These are phyloP conservation scores for Pseudeuparius sepicola DNA, from an alignment of 2,888 invertebrate species.

Conservation along the genomic window DNA sequence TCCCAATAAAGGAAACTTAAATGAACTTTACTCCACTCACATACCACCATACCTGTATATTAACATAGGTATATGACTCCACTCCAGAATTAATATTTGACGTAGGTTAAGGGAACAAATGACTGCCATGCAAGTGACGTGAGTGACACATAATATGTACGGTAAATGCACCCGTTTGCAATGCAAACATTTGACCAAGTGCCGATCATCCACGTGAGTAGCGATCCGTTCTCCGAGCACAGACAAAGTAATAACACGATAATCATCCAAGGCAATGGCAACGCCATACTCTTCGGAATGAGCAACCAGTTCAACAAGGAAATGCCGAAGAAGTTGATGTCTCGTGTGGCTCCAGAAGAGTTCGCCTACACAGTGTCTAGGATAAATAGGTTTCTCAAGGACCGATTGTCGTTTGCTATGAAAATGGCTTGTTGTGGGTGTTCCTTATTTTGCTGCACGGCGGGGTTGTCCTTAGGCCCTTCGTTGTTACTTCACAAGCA, in stretches of 20 bases:
- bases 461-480: slow-evolving; percentile 28
- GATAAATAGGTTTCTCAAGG: slow-evolving; percentile 25
- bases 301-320: slow-evolving; percentile 26
- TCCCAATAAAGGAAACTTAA: too few relatives aligned
- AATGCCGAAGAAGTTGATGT: slow-evolving; percentile 25
- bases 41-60: too few relatives aligned
- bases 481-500: slow-evolving; percentile 24
- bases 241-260: too few relatives aligned
- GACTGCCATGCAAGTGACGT: slow-evolving; percentile 12
- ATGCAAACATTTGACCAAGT: too few relatives aligned
- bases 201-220: too few relatives aligned
- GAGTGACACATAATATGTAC: too few relatives aligned
- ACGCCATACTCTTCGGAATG: slow-evolving; percentile 27
- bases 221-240: too few relatives aligned
- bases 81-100: slow-evolving; percentile 6
- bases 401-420: slow-evolving; percentile 22
- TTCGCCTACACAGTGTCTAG: slow-evolving; percentile 26
- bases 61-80: too few relatives aligned
- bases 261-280: slow-evolving; percentile 24
- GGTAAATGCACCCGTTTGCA: too few relatives aligned
- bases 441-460: slow-evolving; percentile 27
- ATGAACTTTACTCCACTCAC: too few relatives aligned
- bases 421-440: slow-evolving; percentile 27
- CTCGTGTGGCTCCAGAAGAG: slow-evolving; percentile 29
- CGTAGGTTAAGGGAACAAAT: slow-evolving; percentile 3